These are phyloP conservation scores for Syrrhaptes paradoxus DNA, from an alignment of 2,113 vertebrate genomes.

Conservation along the genomic window DNA sequence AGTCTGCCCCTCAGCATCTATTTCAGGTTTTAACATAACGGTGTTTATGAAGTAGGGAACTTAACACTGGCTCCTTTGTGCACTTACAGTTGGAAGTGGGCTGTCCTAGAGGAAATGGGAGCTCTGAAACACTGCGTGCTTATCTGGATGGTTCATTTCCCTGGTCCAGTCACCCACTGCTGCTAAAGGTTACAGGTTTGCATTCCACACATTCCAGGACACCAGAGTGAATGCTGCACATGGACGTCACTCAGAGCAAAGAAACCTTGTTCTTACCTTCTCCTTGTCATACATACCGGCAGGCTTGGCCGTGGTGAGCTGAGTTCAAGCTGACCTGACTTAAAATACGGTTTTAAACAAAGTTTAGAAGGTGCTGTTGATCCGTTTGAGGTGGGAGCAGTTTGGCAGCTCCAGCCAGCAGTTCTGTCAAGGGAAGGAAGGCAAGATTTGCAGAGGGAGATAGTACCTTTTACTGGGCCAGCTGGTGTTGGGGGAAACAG, in stretches of 20 bases:
- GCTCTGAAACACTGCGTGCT: not conserved
- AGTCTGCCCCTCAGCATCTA: not conserved
- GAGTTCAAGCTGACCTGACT: not conserved
- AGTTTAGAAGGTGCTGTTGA: not conserved
- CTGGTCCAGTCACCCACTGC: not conserved
- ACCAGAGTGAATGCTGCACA: not conserved
- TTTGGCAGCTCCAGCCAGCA: not conserved
- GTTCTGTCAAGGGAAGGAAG: not conserved
- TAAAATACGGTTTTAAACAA: not conserved
- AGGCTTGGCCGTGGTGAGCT: not conserved
- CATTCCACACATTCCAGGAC: constrained; percentile 36
- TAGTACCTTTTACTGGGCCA: constrained; percentile 8
- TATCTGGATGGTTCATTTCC: constrained; percentile 1
- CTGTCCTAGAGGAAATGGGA: not conserved
- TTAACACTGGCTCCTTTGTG: constrained; percentile 20
- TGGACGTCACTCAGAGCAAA: not conserved
- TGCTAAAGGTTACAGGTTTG: constrained; percentile 44
- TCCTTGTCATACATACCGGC: not conserved
- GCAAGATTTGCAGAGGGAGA: not conserved
- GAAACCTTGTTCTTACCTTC: not conserved
- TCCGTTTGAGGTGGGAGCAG: not conserved
- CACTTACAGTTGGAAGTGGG: rapidly evolving
- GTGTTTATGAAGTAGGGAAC: not conserved
- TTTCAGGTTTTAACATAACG: not conserved
- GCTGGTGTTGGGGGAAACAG: constrained; percentile 37